Conservation (phyloP, 2,113 vertebrate species). For the Myrmophylax atrothorax region DNA sequence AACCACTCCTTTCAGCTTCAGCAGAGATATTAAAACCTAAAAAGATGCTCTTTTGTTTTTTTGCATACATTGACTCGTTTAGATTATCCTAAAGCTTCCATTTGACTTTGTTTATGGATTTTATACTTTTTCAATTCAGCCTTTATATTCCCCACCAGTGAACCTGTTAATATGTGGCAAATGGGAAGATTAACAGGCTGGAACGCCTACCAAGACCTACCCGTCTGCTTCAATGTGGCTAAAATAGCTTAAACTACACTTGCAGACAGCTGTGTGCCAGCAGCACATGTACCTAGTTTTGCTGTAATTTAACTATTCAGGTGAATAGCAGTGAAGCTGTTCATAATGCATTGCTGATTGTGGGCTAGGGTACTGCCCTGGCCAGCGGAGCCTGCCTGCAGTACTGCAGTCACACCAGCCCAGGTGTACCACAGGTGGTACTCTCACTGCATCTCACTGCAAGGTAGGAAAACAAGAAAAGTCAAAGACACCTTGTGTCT, state of each 20-base stretch:
- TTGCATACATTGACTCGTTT: not conserved
- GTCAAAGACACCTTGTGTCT: not conserved
- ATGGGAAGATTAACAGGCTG: not conserved
- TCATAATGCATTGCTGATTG: not conserved
- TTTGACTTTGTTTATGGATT: not conserved
- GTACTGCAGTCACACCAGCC: not conserved
- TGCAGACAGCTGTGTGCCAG: not conserved
- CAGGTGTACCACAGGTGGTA: not conserved
- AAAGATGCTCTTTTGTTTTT: constrained; percentile 3
- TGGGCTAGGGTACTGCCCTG: not conserved
- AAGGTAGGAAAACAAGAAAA: not conserved
- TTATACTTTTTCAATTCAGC: not conserved
- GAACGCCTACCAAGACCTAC: not conserved
- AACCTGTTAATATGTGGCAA: not conserved
- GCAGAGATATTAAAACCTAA: not conserved
- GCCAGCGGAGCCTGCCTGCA: not conserved
- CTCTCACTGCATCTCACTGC: not conserved
- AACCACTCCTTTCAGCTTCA: not conserved
- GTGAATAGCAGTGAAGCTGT: not conserved
- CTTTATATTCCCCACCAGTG: not conserved
- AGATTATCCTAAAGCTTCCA: not conserved
- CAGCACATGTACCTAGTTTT: not conserved
- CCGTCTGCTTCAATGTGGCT: not conserved
- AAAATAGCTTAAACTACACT: not conserved
- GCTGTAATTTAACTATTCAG: not conserved